Percentiles rank a stretch among this genome's conserved stretches.
These are phyloP conservation scores for Exocentrus adspersus DNA, from an alignment of 2,888 invertebrate species.

Conservation along the genomic window DNA sequence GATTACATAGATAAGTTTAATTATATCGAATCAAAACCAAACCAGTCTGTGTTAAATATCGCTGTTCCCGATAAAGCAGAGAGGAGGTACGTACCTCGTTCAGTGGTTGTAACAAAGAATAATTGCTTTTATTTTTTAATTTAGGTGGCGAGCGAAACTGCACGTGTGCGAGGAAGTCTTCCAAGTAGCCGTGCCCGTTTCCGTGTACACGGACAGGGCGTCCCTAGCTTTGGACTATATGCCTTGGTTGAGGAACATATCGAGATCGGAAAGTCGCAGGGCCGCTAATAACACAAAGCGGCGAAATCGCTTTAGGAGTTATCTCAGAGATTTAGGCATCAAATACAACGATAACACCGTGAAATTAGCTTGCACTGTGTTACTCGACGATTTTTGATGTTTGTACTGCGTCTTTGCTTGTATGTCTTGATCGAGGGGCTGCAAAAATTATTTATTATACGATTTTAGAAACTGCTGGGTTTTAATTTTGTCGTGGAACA, in stretches of 20 bases:
- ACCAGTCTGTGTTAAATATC: slow-evolving; percentile 41
- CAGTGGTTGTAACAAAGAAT: too few species aligned
- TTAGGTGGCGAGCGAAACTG: slow-evolving; percentile 62
- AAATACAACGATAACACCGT: slow-evolving; percentile 30
- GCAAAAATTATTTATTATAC: slow-evolving; percentile 10
- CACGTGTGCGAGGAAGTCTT: slow-evolving; percentile 62
- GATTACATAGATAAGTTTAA: slow-evolving; percentile 41
- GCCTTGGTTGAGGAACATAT: slow-evolving; percentile 74
- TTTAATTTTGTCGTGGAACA: too few species aligned
- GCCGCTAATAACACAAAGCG: slow-evolving; percentile 71
- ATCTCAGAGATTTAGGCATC: slow-evolving; percentile 63
- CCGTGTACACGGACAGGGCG: slow-evolving; percentile 66
- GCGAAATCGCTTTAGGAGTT: slow-evolving; percentile 81
- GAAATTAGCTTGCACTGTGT: slow-evolving; percentile 35
- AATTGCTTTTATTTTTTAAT: too few species aligned
- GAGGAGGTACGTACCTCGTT: slow-evolving; percentile 50
- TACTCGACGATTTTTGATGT: slow-evolving; percentile 3
- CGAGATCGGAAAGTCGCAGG: slow-evolving; percentile 73
- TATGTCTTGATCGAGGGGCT: not conserved
- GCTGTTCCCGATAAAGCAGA: slow-evolving; percentile 48
- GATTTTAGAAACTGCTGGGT: too few species aligned
- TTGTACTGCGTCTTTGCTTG: not conserved
- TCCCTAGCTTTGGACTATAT: slow-evolving; percentile 75
- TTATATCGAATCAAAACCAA: too few species aligned
- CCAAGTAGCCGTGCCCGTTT: slow-evolving; percentile 65